phyloP scores from a whole-genome alignment of 1,140 invertebrate genomes.

The Sinella curviseta region DNA sequence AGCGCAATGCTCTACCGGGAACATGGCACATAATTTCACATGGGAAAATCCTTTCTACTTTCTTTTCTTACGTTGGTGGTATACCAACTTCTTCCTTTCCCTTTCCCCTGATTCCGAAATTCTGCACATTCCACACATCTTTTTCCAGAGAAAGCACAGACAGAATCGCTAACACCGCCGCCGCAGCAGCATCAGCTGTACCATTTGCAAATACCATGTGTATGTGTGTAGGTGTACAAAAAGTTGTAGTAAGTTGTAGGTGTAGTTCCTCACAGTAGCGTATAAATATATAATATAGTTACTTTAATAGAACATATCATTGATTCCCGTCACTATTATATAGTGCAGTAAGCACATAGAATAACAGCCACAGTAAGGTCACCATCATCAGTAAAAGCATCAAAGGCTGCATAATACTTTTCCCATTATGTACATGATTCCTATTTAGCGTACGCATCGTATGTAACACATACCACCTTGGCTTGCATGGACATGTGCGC shows the following conservation, averaged over 20 bases:
- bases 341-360: too few species aligned
- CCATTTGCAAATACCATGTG: neutral
- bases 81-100: too few species aligned
- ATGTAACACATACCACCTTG: neutral
- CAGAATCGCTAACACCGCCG: neutral
- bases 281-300: too few species aligned
- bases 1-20: neutral
- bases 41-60: conserved; percentile 4
- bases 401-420: too few species aligned
- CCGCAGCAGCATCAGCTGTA: neutral
- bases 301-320: too few species aligned
- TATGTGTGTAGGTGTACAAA: neutral
- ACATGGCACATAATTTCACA: neutral
- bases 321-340: too few species aligned
- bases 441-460: too few species aligned
- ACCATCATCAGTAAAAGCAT: too few species aligned
- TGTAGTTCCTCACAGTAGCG: too few species aligned
- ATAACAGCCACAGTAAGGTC: too few species aligned
- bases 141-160: neutral
- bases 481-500: too few species aligned
- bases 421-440: too few species aligned
- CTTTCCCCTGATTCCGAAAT: neutral
- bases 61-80: neutral
- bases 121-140: neutral
- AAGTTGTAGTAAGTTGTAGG: neutral